Evolutionary conservation across 2,797 vertebrate genomes (phyloP).

Genomic region (Sebastes melanostomus): DNA sequence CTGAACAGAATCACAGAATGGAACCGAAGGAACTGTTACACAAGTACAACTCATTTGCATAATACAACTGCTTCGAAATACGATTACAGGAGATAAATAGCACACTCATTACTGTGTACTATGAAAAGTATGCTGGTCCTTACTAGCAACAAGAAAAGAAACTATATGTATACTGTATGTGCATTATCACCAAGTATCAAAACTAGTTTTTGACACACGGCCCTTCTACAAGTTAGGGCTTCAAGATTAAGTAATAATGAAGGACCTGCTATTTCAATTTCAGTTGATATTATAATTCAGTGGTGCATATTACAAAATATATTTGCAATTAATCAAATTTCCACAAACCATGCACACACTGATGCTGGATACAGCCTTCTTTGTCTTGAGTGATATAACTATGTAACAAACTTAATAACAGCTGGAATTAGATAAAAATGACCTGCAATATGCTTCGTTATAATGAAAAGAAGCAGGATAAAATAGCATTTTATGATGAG

Average conservation of each 20-base stretch:
- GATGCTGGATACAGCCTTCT: neutral
- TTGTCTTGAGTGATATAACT: neutral
- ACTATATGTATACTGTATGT: neutral
- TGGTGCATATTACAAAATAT: neutral
- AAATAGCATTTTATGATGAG: neutral
- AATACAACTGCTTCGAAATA: neutral
- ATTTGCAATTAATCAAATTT: neutral
- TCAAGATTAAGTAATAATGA: neutral
- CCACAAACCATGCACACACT: neutral
- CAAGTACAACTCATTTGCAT: neutral
- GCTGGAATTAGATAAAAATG: neutral
- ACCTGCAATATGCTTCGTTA: neutral
- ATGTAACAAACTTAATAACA: neutral
- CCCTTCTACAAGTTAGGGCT: neutral
- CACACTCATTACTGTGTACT: too few relatives aligned
- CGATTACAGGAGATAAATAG: neutral
- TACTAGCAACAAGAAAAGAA: neutral
- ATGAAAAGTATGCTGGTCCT: too few relatives aligned
- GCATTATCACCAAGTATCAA: neutral
- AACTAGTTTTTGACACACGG: neutral
- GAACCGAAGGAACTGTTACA: neutral
- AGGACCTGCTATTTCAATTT: neutral
- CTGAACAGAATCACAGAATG: neutral
- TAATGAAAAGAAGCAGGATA: neutral
- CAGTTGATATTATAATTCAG: neutral